Evolutionary conservation across 2,888 invertebrate species (phyloP).

Genomic region (Apocheima hispidaria): DNA sequence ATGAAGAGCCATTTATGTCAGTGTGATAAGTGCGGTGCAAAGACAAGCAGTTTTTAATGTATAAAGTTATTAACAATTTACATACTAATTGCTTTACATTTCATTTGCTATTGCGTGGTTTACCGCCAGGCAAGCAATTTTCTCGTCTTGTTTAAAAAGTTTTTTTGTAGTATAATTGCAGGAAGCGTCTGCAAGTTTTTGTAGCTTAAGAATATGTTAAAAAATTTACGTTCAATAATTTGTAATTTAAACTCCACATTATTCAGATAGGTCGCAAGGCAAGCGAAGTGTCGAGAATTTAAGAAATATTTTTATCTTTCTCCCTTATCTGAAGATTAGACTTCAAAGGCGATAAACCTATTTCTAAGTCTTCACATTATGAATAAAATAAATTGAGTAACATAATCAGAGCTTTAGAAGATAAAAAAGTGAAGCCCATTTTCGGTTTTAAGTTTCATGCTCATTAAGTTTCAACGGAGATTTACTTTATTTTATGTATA

Average conservation of each 20-base stretch:
- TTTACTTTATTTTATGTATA: slow-evolving; percentile 6
- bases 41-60: no score
- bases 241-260: not conserved
- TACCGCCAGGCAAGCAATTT: no score
- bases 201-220: not conserved
- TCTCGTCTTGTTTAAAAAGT: no score
- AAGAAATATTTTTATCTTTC: not conserved
- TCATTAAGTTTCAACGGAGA: slow-evolving; percentile 8
- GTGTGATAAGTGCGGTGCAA: no score
- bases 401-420: slow-evolving; percentile 7
- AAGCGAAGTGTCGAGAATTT: slow-evolving; percentile 7
- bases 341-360: slow-evolving; percentile 12
- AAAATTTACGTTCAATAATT: not conserved
- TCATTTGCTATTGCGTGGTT: no score
- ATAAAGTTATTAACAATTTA: no score
- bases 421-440: slow-evolving; percentile 7
- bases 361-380: slow-evolving; percentile 12
- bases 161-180: no score
- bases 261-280: slow-evolving; percentile 4
- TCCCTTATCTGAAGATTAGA: slow-evolving; percentile 10
- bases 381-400: slow-evolving; percentile 12
- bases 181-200: no score
- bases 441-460: slow-evolving; percentile 6
- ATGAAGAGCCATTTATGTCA: no score
- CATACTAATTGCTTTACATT: no score